A percentile compares a stretch with the other conserved stretches of the same genome.
Conservation (phyloP, 2,113 vertebrate genomes). For the Pandion haliaetus region DNA sequence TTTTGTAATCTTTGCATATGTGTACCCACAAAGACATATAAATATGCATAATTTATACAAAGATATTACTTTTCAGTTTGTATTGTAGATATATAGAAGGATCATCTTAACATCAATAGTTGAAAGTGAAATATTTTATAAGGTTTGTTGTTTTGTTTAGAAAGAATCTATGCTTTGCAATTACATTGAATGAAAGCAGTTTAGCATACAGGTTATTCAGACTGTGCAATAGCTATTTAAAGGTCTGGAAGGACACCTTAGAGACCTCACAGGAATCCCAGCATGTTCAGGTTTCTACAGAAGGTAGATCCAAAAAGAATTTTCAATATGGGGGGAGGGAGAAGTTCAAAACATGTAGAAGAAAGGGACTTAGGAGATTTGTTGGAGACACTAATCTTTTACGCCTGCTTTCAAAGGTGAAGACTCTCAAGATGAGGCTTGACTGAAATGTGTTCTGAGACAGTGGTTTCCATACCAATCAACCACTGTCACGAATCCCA, state of each 20-base stretch:
- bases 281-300: background rate
- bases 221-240: background rate
- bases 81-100: background rate
- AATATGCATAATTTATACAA: background rate
- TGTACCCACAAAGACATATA: background rate
- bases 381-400: background rate
- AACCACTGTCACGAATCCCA: background rate
- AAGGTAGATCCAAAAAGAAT: background rate
- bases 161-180: background rate
- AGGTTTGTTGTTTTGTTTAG: background rate
- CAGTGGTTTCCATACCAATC: background rate
- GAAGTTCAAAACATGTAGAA: background rate
- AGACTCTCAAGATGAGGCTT: background rate
- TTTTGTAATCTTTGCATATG: background rate
- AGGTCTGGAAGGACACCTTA: background rate
- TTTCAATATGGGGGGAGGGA: accelerated
- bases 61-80: background rate
- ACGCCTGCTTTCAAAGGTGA: background rate
- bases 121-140: background rate
- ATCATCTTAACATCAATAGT: background rate
- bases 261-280: background rate
- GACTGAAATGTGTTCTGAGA: background rate
- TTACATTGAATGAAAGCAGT: background rate
- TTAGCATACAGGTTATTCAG: background rate
- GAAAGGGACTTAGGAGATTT: background rate